Conservation (phyloP, 1,140 invertebrate genomes). For the Drosophila novamexicana region DNA sequence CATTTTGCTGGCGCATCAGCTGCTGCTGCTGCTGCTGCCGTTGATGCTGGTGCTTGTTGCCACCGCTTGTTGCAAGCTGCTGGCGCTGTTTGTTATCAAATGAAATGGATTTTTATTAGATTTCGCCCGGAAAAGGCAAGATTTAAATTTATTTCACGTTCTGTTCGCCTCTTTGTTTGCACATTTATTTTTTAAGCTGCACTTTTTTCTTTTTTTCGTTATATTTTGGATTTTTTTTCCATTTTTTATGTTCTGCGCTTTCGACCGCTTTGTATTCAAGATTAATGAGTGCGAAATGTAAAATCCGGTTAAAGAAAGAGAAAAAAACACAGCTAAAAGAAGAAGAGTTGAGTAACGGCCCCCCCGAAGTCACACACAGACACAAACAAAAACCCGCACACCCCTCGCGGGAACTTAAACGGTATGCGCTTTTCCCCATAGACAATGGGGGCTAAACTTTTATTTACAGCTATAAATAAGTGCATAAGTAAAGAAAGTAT, state of each 20-base stretch:
- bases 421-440: not conserved
- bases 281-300: slow-evolving; percentile 39
- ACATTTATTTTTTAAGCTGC: slow-evolving; percentile 29
- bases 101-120: slow-evolving; percentile 79
- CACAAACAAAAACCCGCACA: not conserved
- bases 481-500: slow-evolving; percentile 1
- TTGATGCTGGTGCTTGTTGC: slow-evolving; percentile 35
- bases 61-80: slow-evolving; percentile 9
- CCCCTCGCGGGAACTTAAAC: slow-evolving; percentile 6
- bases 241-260: slow-evolving; percentile 26
- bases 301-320: slow-evolving; percentile 10
- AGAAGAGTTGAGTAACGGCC: slow-evolving; percentile 5
- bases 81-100: slow-evolving; percentile 57
- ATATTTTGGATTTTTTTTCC: slow-evolving; percentile 9
- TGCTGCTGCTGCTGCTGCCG: slow-evolving; percentile 58
- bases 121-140: slow-evolving; percentile 70
- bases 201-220: not conserved
- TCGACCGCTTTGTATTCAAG: slow-evolving; percentile 46
- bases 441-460: slow-evolving; percentile 32
- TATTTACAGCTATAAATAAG: slow-evolving; percentile 31
- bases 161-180: slow-evolving; percentile 37
- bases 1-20: slow-evolving; percentile 75
- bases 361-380: no score
- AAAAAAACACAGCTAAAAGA: not conserved
- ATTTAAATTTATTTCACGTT: slow-evolving; percentile 75